These are phyloP conservation scores for Timema cristinae DNA, from an alignment of 2,888 invertebrate species.

Conservation along the genomic window DNA sequence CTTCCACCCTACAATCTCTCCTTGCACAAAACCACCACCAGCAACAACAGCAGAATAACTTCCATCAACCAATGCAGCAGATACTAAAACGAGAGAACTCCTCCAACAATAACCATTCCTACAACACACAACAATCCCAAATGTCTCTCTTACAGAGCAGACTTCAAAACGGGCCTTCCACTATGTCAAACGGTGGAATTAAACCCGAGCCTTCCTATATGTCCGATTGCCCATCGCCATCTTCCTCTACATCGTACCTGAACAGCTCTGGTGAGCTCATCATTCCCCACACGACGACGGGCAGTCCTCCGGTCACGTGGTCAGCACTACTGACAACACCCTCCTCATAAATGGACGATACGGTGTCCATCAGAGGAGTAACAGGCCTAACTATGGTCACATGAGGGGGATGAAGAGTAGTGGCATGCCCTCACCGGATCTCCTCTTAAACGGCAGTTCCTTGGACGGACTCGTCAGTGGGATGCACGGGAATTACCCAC, in stretches of 20 bases:
- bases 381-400: constrained; percentile 9
- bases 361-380: constrained; percentile 12
- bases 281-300: constrained; percentile 52
- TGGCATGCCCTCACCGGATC: constrained; percentile 27
- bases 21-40: constrained; percentile 49
- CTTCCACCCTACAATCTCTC: constrained; percentile 71
- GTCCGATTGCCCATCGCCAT: constrained; percentile 30
- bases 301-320: constrained; percentile 82
- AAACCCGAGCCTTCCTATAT: constrained; percentile 38
- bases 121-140: constrained; percentile 50
- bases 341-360: constrained; percentile 40
- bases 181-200: constrained; percentile 45
- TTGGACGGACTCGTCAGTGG: constrained; percentile 27
- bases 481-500: constrained; percentile 45
- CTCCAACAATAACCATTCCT: constrained; percentile 26
- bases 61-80: constrained; percentile 44
- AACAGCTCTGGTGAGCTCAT: constrained; percentile 32
- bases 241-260: constrained; percentile 30
- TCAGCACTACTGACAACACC: constrained; percentile 74
- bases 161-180: constrained; percentile 61
- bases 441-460: constrained; percentile 29
- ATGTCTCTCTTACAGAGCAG: constrained; percentile 78
- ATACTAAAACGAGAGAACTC: constrained; percentile 34
- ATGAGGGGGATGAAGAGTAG: constrained; percentile 20
- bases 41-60: constrained; percentile 42